These are phyloP conservation scores for Hyppa rectilinea DNA, from an alignment of 2,888 invertebrate genomes.

Conservation along the genomic window DNA sequence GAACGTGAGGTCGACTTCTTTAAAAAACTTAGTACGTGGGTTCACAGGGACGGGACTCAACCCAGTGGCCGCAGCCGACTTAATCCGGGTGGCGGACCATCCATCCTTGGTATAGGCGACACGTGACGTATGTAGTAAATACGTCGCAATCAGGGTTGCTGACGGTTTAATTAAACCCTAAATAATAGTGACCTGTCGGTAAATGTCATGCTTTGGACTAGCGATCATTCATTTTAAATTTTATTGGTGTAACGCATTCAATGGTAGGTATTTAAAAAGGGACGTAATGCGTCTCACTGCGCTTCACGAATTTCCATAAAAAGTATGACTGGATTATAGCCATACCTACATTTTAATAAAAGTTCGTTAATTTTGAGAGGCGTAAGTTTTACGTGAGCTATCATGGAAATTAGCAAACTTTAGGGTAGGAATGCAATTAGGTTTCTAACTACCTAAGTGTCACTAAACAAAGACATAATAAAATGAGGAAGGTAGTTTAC, in stretches of 20 bases:
- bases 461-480: conserved; percentile 46
- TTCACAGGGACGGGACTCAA: conserved; percentile 48
- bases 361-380: conserved; percentile 11
- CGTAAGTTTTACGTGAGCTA: conserved; percentile 16
- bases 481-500: conserved; percentile 51
- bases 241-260: conserved; percentile 4
- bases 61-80: conserved; percentile 54
- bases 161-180: conserved; percentile 57
- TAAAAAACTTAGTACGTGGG: conserved; percentile 64
- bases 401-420: conserved; percentile 22
- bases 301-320: conserved; percentile 2
- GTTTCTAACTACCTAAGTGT: conserved; percentile 43
- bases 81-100: conserved; percentile 61
- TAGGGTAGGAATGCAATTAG: conserved; percentile 38
- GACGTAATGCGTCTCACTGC: conserved; percentile 1
- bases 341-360: conserved; percentile 16
- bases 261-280: conserved; percentile 9
- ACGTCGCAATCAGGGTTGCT: conserved; percentile 52
- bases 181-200: conserved; percentile 42
- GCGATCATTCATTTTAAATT: conserved; percentile 8
- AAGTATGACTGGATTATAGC: not conserved
- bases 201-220: conserved; percentile 25
- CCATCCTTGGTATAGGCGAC: conserved; percentile 53
- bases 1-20: conserved; percentile 65
- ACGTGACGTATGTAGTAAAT: conserved; percentile 60